Conservation (phyloP, 1,140 invertebrate genomes). For the Liolophura sinensis region DNA sequence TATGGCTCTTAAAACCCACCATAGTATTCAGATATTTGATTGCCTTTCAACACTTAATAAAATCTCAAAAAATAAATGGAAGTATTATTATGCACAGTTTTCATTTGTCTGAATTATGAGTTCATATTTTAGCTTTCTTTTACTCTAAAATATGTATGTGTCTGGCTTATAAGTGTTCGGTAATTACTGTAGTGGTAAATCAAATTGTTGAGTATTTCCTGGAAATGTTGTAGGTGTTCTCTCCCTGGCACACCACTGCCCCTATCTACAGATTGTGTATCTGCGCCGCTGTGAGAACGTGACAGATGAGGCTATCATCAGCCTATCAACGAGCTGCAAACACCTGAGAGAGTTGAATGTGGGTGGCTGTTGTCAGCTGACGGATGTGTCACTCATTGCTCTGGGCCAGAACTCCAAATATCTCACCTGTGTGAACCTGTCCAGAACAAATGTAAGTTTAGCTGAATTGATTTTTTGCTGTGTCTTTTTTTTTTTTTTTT, state of each 20-base stretch:
- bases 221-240: slow-evolving; percentile 27
- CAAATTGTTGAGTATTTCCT: too few species aligned
- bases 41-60: too few species aligned
- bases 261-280: slow-evolving; percentile 39
- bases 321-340: slow-evolving; percentile 33
- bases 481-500: too few species aligned
- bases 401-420: slow-evolving; percentile 31
- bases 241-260: slow-evolving; percentile 27
- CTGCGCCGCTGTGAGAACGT: slow-evolving; percentile 37
- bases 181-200: too few species aligned
- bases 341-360: slow-evolving; percentile 39
- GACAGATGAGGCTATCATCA: slow-evolving; percentile 38
- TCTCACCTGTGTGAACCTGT: slow-evolving; percentile 39
- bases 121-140: too few species aligned
- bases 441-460: slow-evolving; percentile 30
- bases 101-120: too few species aligned
- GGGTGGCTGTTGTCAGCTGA: slow-evolving; percentile 36
- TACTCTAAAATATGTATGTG: too few species aligned
- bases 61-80: too few species aligned
- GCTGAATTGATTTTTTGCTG: not conserved
- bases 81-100: too few species aligned
- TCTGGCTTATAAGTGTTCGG: too few species aligned
- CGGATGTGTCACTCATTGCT: slow-evolving; percentile 29
- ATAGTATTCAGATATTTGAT: too few species aligned
- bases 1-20: too few species aligned